These are phyloP conservation scores for rat (Rattus norvegicus) DNA, from an alignment of 2,113 vertebrate genomes.

Conservation along the genomic window GRCr8 NC_086033.1:13180501-13181000, in stretches of 20 bases:
- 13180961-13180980: not conserved
- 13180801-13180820: not conserved
- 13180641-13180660: not conserved
- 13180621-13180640: not conserved
- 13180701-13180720: not conserved
- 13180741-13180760: not conserved
- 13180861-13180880: not conserved
- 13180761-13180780: not conserved
- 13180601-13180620: not conserved
- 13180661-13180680: not conserved
- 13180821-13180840: not conserved
- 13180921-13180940: not conserved
- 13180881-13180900: not conserved
- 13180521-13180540: constrained; percentile 47
- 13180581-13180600: not conserved
- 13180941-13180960: no score
- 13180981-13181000: not conserved
- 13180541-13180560: not conserved
- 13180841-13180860: not conserved
- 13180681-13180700: not conserved
- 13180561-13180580: not conserved
- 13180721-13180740: constrained; percentile 15
- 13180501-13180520: constrained; percentile 24
- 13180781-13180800: not conserved
- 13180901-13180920: not conserved